A percentile compares a stretch with the other conserved stretches of the same genome.
Conservation (phyloP, 2,888 invertebrate genomes). For the Cheilosia vernalis region DNA sequence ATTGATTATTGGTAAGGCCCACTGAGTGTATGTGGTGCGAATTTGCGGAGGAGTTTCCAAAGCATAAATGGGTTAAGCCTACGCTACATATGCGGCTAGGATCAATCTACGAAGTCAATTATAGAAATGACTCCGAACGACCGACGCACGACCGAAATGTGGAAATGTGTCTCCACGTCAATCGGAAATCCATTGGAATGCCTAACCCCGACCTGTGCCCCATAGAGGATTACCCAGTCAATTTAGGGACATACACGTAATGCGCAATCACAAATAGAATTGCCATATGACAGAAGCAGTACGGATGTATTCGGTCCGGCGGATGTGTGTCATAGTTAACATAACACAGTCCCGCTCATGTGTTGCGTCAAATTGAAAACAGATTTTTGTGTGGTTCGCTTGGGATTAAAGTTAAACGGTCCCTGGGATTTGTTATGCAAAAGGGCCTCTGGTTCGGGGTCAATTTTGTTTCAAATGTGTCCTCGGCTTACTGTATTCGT, state of each 20-base stretch:
- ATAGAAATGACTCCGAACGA: conserved; percentile 42
- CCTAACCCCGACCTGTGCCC: neutral
- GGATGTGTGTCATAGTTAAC: conserved; percentile 21
- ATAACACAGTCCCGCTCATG: neutral
- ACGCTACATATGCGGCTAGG: neutral
- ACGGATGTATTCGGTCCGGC: conserved; percentile 9
- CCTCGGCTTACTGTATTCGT: neutral
- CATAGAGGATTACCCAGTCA: conserved; percentile 28
- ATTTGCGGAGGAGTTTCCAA: neutral
- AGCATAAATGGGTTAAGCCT: neutral
- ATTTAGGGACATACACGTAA: conserved; percentile 23
- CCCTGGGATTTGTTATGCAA: conserved; percentile 47
- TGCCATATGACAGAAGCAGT: conserved; percentile 16
- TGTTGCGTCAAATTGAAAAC: conserved; percentile 45
- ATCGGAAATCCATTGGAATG: conserved; percentile 29
- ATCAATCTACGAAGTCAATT: conserved; percentile 42
- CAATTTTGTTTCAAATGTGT: conserved; percentile 21
- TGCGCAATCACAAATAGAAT: conserved; percentile 39
- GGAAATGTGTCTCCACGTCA: conserved; percentile 44
- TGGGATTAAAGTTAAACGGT: conserved; percentile 23
- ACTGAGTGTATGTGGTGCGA: conserved; percentile 2
- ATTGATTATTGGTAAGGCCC: no score
- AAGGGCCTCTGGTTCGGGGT: conserved; percentile 2
- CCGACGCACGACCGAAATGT: no score
- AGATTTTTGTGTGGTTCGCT: conserved; percentile 32